Evolutionary conservation across 2,888 invertebrate species (phyloP).

Genomic region (Plebejus melissa): DNA sequence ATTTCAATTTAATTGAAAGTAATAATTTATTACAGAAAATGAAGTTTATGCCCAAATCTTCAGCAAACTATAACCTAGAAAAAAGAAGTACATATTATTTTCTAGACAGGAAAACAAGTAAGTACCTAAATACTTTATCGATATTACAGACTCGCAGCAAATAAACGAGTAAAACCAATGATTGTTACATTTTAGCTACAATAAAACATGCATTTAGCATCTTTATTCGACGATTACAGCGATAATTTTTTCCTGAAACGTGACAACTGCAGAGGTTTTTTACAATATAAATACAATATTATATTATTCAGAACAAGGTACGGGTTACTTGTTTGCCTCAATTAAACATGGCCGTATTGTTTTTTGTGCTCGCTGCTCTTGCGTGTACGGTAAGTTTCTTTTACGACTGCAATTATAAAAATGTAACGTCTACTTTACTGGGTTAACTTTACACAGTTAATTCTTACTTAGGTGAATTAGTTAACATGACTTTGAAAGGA

Average conservation of each 20-base stretch:
- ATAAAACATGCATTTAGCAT: not conserved
- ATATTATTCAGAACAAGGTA: slow-evolving; percentile 31
- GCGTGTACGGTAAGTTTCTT: slow-evolving; percentile 17
- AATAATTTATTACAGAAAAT: no score
- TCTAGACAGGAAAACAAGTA: not conserved
- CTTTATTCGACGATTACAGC: not conserved
- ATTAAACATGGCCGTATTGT: slow-evolving; percentile 17
- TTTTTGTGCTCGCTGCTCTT: slow-evolving; percentile 14
- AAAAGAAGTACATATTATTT: no score
- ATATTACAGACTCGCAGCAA: not conserved
- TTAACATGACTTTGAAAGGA: no score
- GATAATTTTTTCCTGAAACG: slow-evolving; percentile 48
- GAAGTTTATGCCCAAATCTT: no score
- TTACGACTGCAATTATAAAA: slow-evolving; percentile 11
- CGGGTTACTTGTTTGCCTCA: slow-evolving; percentile 6
- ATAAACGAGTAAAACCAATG: not conserved
- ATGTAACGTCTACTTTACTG: slow-evolving; percentile 1
- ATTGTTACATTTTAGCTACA: slow-evolving; percentile 4
- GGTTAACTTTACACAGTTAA: not conserved
- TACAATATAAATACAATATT: slow-evolving; percentile 32
- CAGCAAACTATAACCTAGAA: no score
- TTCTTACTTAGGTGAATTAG: not conserved
- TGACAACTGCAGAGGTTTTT: slow-evolving; percentile 46
- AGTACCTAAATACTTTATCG: not conserved
- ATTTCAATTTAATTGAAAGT: no score